Base-by-base conservation (phyloP, 1,140 invertebrate species). In the Phthorimaea operculella region DNA sequence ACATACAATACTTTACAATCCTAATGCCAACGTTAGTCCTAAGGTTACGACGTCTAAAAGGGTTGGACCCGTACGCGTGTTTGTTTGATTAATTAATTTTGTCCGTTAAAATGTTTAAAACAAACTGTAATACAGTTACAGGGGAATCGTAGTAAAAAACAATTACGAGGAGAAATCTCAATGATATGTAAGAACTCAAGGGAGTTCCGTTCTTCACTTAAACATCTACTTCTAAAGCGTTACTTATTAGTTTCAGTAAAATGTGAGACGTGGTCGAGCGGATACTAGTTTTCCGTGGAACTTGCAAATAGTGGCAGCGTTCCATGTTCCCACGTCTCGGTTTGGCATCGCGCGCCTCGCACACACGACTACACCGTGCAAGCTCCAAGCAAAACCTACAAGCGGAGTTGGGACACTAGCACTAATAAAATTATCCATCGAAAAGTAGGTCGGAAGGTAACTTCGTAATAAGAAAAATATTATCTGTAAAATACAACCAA, bases 161-260 rank as follows among this genome's bases (percentile, higher is more conserved):
- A 76, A 76, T 74, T 80, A 79, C 75, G 70, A 81, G 76, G 79
- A 82, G 81, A 84, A 80, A 84, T 79, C 79, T 81, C 77, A 83
- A 75, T 85, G 82, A 85, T 85, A 85, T 85, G 82, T 85, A 74
- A 80, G 76, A 82, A 79, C 82, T 83, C 81, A 68, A 74, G 59
- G 66, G 79, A 84, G 81, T 79, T 72, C 71, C 67, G 68, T 79
- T 76, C 76, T 70, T 64, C 53, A 54, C 76, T 76, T 78, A 79
- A 58, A 75, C 58, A 70, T 50, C 76, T 84, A 84, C 72, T 64
- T 74, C 74, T 83, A 81, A 82, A 84, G 81, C 81, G 66, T 74
- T 80, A 81, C 62, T 61, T 59, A 73, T 82, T 82, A 70, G 49
- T 67, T 64, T 75, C 66, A 73, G 68, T 80, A 74, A 77, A 77